Percentiles rank a stretch among this genome's conserved stretches.
Conservation (phyloP, 1,140 invertebrate species). For the Neotoxoptera formosana region DNA sequence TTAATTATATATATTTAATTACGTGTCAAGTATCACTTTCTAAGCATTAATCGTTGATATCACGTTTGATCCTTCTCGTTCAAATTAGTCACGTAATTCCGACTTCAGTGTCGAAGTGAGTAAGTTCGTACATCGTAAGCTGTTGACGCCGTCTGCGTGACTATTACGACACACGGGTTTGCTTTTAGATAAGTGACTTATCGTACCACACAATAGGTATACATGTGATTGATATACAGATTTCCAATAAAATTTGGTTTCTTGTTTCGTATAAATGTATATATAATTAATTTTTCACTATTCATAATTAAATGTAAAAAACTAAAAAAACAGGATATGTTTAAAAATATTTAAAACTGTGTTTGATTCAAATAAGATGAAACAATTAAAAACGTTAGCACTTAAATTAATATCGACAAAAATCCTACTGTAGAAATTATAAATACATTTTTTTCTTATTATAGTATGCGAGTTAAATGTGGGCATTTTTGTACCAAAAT, state of each 20-base stretch:
- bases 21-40: not conserved
- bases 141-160: not conserved
- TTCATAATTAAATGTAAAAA: not conserved
- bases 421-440: too few relatives aligned
- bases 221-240: not conserved
- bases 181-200: not conserved
- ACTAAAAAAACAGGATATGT: not conserved
- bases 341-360: not conserved
- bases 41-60: constrained; percentile 20
- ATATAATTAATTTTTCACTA: not conserved
- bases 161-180: not conserved
- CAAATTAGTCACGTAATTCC: constrained; percentile 8
- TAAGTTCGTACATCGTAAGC: not conserved
- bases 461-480: too few relatives aligned
- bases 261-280: not conserved
- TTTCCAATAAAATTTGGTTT: not conserved
- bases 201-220: not conserved
- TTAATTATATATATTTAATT: not conserved
- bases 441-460: too few relatives aligned
- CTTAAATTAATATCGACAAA: too few relatives aligned
- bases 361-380: too few relatives aligned
- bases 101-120: not conserved
- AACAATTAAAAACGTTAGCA: too few relatives aligned
- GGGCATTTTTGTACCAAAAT: too few relatives aligned
- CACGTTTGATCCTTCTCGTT: constrained; percentile 19